A percentile compares a stretch with the other conserved stretches of the same genome.
phyloP scores from a whole-genome alignment of 2,113 vertebrate species.

The Ptilonorhynchus violaceus region DNA sequence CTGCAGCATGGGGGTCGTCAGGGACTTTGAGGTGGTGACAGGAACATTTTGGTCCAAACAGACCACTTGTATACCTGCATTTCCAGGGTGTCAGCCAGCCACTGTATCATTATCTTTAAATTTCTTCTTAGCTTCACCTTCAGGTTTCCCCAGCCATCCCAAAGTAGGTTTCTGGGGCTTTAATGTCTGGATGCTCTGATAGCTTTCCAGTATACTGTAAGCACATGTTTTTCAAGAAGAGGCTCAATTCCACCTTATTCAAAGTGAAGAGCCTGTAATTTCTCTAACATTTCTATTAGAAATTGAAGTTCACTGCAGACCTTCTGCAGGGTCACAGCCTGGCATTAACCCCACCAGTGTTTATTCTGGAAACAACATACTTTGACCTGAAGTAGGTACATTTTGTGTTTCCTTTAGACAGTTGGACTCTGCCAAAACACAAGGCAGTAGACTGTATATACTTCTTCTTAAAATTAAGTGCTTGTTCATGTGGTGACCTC shows the following conservation, averaged over 20 bases:
- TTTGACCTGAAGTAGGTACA: neutral
- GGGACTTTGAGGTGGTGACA: neutral
- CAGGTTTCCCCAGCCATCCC: neutral
- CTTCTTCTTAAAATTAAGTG: neutral
- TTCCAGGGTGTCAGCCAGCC: neutral
- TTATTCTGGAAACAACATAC: neutral
- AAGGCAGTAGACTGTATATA: neutral
- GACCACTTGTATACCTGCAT: accelerated
- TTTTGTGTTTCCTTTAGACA: neutral
- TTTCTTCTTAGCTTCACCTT: neutral
- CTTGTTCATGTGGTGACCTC: neutral
- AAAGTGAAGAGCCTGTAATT: neutral
- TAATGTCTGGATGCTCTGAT: neutral
- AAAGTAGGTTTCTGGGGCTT: neutral
- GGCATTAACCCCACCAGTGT: neutral
- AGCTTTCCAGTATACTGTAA: neutral
- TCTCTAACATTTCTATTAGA: neutral
- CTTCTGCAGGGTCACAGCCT: neutral
- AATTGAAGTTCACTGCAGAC: neutral
- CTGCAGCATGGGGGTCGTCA: neutral
- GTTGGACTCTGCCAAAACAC: neutral
- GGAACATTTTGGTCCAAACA: neutral
- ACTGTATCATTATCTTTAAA: neutral
- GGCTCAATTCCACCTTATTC: neutral
- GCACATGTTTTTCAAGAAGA: neutral